Conservation (phyloP, 2,113 vertebrate genomes). For the Coptodon rendalli region DNA sequence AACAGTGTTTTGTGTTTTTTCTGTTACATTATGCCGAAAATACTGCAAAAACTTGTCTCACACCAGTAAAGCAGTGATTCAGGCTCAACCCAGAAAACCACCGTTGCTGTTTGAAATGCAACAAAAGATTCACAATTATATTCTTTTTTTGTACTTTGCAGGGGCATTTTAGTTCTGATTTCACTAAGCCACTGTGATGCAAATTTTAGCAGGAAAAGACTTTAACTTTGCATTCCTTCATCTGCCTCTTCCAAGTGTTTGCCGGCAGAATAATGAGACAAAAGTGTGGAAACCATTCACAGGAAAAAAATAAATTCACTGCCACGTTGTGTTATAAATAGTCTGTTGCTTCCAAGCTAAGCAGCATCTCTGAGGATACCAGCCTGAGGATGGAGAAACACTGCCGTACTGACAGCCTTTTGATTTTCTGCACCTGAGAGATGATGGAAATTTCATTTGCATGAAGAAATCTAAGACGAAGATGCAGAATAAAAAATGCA, state of each 20-base stretch:
- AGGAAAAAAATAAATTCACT: not conserved
- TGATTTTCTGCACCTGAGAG: conserved; percentile 40
- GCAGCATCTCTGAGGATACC: conserved; percentile 9
- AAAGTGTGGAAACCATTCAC: not conserved
- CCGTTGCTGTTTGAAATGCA: not conserved
- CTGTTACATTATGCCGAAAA: not conserved
- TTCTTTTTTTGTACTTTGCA: not conserved
- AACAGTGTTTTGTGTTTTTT: not conserved
- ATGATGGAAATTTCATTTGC: conserved; percentile 42
- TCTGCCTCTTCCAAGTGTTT: not conserved
- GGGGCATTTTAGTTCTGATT: not conserved
- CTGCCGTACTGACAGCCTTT: conserved; percentile 5
- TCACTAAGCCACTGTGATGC: not conserved
- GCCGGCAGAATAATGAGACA: not conserved
- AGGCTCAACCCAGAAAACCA: not conserved
- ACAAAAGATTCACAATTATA: not conserved
- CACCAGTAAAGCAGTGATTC: not conserved
- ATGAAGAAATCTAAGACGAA: conserved; percentile 23
- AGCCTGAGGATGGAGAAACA: conserved; percentile 3
- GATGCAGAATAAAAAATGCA: conserved; percentile 20
- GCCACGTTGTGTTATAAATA: conserved; percentile 30
- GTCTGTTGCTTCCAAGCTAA: not conserved
- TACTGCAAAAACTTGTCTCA: not conserved
- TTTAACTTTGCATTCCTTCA: not conserved
- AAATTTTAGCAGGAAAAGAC: not conserved